phyloP scores from a whole-genome alignment of 2,113 vertebrate genomes.

The Oncorhynchus keta region DNA sequence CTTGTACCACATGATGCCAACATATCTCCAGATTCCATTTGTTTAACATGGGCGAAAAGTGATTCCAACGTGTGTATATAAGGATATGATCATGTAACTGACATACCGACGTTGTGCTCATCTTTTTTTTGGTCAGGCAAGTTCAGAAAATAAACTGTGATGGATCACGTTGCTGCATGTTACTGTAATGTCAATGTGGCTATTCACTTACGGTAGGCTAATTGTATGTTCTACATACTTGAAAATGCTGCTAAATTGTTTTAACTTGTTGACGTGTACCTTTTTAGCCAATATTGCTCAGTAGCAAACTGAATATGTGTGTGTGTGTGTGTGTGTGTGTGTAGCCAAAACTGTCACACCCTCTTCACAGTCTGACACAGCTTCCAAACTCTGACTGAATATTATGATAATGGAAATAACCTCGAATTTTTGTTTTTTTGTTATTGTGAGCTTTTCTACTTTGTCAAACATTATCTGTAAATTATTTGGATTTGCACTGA shows the following conservation, averaged over 20 bases:
- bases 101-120: slow-evolving; percentile 36
- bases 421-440: slow-evolving; percentile 9
- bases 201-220: slow-evolving; percentile 28
- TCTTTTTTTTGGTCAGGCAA: slow-evolving; percentile 32
- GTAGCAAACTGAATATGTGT: slow-evolving; percentile 5
- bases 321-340: background rate
- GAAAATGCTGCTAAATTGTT: slow-evolving; percentile 64
- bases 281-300: slow-evolving; percentile 24
- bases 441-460: background rate
- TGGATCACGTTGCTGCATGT: slow-evolving; percentile 28
- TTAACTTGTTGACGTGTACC: slow-evolving; percentile 19
- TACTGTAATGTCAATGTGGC: slow-evolving; percentile 44
- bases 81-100: slow-evolving; percentile 37
- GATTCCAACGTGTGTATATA: background rate
- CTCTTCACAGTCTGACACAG: slow-evolving; percentile 22
- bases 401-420: slow-evolving; percentile 12
- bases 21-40: too few relatives aligned
- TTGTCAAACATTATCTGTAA: background rate
- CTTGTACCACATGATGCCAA: background rate
- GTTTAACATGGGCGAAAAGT: slow-evolving; percentile 16
- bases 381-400: background rate
- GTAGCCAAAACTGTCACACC: slow-evolving; percentile 20
- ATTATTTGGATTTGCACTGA: slow-evolving; percentile 15
- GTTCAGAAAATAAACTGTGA: slow-evolving; percentile 43
- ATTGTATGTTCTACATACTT: slow-evolving; percentile 44